Evolutionary conservation across 1,140 invertebrate species (phyloP).

Genomic region (Myzus persicae): DNA sequence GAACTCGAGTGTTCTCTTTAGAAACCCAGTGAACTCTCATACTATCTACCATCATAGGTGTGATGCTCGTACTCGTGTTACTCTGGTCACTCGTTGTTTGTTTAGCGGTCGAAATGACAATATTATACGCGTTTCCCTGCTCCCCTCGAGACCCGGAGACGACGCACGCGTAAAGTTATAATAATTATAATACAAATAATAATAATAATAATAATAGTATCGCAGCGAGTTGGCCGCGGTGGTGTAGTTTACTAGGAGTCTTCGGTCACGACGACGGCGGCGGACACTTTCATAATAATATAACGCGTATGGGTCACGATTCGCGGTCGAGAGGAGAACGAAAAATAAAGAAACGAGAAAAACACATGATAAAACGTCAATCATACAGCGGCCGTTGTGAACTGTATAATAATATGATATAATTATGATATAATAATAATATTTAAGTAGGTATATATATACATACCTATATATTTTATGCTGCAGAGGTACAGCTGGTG

Average conservation of each 20-base stretch:
- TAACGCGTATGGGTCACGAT: conserved; percentile 43
- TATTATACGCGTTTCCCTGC: background rate
- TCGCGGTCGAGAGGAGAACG: background rate
- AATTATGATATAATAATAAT: background rate
- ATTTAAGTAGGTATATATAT: background rate
- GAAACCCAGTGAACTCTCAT: too few relatives aligned
- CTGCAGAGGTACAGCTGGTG: background rate
- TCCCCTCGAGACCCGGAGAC: background rate
- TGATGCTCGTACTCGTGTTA: background rate
- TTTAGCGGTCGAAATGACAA: background rate
- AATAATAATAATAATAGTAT: background rate
- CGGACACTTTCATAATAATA: conserved; percentile 29
- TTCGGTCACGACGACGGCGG: conserved; percentile 24
- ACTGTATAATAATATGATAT: background rate
- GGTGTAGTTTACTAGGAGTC: conserved; percentile 17
- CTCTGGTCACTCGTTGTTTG: background rate
- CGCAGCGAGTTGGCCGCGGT: background rate
- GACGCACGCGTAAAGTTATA: background rate
- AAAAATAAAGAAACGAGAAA: background rate
- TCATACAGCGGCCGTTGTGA: conserved; percentile 5
- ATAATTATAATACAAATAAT: background rate
- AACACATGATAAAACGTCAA: conserved; percentile 15
- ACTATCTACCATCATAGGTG: too few relatives aligned
- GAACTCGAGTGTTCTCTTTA: too few relatives aligned
- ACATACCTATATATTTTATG: too few relatives aligned